Evolutionary conservation across 2,113 vertebrate species (phyloP), one percentile per base, ranked within the genome.

Genomic region (Stictonetta naevosa): DNA sequence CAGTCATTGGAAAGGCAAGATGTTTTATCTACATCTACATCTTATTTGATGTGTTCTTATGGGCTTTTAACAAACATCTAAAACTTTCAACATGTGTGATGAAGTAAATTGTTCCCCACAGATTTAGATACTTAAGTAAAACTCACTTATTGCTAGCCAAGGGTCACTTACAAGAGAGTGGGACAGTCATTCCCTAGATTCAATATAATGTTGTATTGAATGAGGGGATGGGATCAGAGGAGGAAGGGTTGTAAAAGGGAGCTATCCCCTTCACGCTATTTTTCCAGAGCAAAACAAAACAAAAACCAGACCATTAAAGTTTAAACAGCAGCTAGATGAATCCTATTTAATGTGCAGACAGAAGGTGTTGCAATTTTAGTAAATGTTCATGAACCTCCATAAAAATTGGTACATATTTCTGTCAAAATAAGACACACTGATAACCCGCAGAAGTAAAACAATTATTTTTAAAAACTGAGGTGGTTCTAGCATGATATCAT

Each of bases 21-120:
- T 55, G 11, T 56, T 83, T 85, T 44, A 42, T 50, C 29, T 64
- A 19, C 44, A 66, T 22, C 53, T 40, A 77, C 3, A 1, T 15
- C 15, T 72, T 55, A 83, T 86, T 38, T 1, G 4, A 53, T 62
- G 17, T 20, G 25, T 20, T 85, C 22, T 68, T 13, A 55, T 16
- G 8, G 48, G 85, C 82, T 94, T 90, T 63, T 82, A 64, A 90
- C 6, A 86, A 76, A 73, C 15, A 80, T 15, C 17, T 73, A 77
- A 58, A 86, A 66, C 10, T 83, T 80, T 25, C 59, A 78, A 28
- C 3, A n/a, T 8, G 26, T 4, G 10, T 46, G 11, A 80, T 59
- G 28, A 85, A 72, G 13, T 21, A 42, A 85, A 75, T 8, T 29
- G 6, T 23, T 85, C 20, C 17, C 36, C 26, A 75, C 26, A 79